Conservation (phyloP, 2,888 invertebrate genomes). For the Drosophila kambysellisi region DNA sequence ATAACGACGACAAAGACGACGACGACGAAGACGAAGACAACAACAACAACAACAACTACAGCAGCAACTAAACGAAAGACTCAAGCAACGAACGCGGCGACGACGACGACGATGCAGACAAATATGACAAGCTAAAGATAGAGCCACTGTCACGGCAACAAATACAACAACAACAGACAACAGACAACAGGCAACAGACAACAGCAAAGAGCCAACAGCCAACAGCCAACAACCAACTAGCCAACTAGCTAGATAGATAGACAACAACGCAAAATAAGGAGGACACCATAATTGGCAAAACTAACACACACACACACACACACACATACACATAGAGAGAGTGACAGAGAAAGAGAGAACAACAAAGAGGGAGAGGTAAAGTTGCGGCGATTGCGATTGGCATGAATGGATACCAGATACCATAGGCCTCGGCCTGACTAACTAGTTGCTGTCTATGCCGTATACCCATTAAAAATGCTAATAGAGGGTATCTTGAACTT, state of each 20-base stretch:
- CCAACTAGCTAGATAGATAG: constrained; percentile 58
- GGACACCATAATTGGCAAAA: constrained; percentile 82
- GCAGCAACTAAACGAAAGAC: constrained; percentile 69
- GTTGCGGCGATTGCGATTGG: constrained; percentile 43
- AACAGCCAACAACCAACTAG: constrained; percentile 25
- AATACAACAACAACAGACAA: constrained; percentile 18
- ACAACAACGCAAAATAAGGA: constrained; percentile 75
- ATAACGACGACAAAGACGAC: constrained; percentile 46
- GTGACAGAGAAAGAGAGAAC: constrained; percentile 17
- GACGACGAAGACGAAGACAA: constrained; percentile 15
- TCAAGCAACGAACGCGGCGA: constrained; percentile 76
- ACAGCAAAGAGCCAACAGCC: constrained; percentile 10
- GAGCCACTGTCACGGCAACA: constrained; percentile 63
- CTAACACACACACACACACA: constrained; percentile 53
- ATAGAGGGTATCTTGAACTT: background rate
- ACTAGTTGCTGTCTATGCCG: constrained; percentile 46
- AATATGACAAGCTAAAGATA: constrained; percentile 74
- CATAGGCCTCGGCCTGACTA: constrained; percentile 49
- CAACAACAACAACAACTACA: constrained; percentile 16
- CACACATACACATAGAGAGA: constrained; percentile 17
- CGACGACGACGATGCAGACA: constrained; percentile 66
- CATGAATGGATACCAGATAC: constrained; percentile 63
- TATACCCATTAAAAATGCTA: background rate
- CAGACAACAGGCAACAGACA: constrained; percentile 15
- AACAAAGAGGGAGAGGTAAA: constrained; percentile 7